Base-by-base conservation (phyloP, 2,113 vertebrate species). In the Beaufortia kweichowensis region DNA sequence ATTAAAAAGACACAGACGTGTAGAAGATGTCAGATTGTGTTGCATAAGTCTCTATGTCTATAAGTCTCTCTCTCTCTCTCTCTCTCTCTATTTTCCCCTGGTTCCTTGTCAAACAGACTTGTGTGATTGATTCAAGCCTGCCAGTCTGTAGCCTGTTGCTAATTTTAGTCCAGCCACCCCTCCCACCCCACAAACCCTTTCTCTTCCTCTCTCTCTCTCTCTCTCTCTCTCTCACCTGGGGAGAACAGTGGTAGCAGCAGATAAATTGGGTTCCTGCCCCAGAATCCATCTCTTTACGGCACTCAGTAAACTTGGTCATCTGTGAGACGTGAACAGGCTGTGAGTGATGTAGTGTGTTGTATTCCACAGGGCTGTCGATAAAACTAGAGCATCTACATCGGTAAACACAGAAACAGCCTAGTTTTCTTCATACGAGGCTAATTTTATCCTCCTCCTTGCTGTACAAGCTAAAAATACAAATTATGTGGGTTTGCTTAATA, bases 231-330 rank as follows among this genome's bases (percentile, higher is more conserved):
- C 66, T 83, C 75, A 59, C 64, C 39, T 39, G 59, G 41, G 61
- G 55, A 69, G 55, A 62, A 29, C 43, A 70, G 46, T 61, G 74
- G 21, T 60, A 84, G 83, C 85, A 85, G 86, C 83, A 88, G 87
- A 88, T 90, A 85, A 87, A 91, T 84, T 82, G 83, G 81, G 86
- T 77, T 76, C 77, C 50, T 74, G 63, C 85, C 81, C 87, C 81
- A 76, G 80, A 85, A 89, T 87, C 77, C 79, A 85, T 88, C 84
- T 86, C 81, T 86, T 91, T 88, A 90, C 82, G 85, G 86, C 77
- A 79, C 74, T 75, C 82, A 82, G 89, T 88, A 84, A 85, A 85
- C 85, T 72, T 81, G 86, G 84, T 83, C 79, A 82, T 79, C 64
- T 80, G 77, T 81, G 81, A 85, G 81, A 84, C 59, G 10, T 8